phyloP scores from a whole-genome alignment of 2,797 vertebrate species.

The Limnodromus scolopaceus region DNA sequence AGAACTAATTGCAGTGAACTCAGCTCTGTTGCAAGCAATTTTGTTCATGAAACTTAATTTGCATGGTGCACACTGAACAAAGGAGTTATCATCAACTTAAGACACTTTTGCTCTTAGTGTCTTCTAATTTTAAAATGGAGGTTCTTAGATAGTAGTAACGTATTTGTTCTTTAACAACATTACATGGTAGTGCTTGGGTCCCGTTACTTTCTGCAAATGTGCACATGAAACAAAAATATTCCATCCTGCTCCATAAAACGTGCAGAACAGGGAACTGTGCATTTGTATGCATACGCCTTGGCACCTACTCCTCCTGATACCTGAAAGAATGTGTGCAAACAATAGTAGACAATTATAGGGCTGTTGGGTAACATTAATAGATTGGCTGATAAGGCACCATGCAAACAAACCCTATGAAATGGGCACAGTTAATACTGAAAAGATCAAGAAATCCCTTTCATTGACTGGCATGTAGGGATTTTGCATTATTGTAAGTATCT shows the following conservation, averaged over 20 bases:
- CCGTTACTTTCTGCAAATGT: not conserved
- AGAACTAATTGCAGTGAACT: not conserved
- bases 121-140: not conserved
- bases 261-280: not conserved
- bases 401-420: not conserved
- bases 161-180: not conserved
- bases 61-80: not conserved
- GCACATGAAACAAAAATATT: not conserved
- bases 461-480: not conserved
- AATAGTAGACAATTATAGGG: not conserved
- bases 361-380: not conserved
- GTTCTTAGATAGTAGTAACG: rapidly evolving
- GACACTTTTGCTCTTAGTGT: not conserved
- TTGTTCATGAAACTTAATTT: not conserved
- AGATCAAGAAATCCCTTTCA: not conserved
- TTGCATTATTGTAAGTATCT: not conserved
- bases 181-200: not conserved
- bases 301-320: not conserved
- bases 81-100: not conserved
- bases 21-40: not conserved
- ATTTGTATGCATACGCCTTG: not conserved
- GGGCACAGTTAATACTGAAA: not conserved
- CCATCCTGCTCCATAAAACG: not conserved
- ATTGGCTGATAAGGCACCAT: not conserved
- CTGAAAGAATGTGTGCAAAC: not conserved